phyloP scores from a whole-genome alignment of 1,140 invertebrate genomes.

The Drosophila fuyamai region DNA sequence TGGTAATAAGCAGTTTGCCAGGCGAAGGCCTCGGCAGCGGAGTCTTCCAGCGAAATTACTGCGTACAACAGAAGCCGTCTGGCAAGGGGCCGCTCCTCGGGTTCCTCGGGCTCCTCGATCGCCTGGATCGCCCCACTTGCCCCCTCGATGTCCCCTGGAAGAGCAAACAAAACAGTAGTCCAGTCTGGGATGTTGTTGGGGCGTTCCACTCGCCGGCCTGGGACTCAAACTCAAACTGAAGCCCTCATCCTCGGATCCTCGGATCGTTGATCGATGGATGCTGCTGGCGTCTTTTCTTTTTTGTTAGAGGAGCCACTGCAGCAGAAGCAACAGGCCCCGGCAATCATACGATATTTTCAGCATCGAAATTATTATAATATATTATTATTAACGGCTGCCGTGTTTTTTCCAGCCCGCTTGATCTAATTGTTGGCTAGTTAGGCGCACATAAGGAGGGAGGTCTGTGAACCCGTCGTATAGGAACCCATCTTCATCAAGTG shows the following conservation, averaged over 20 bases:
- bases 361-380: slow-evolving; percentile 84
- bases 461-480: slow-evolving; percentile 46
- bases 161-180: slow-evolving; percentile 48
- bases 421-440: slow-evolving; percentile 47
- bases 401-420: slow-evolving; percentile 44
- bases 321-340: slow-evolving; percentile 12
- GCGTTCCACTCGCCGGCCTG: slow-evolving; percentile 60
- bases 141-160: not conserved
- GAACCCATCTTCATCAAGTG: not conserved
- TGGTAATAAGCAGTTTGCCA: slow-evolving; percentile 84
- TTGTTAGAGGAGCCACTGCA: slow-evolving; percentile 61
- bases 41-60: slow-evolving; percentile 78
- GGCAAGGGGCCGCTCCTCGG: slow-evolving; percentile 55
- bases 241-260: slow-evolving; percentile 20
- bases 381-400: slow-evolving; percentile 81
- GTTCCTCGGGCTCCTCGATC: slow-evolving; percentile 6
- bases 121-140: not conserved
- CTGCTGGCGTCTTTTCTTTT: slow-evolving; percentile 56
- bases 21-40: slow-evolving; percentile 24
- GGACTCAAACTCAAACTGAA: slow-evolving; percentile 30
- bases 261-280: slow-evolving; percentile 71
- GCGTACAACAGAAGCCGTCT: slow-evolving; percentile 84
- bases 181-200: slow-evolving; percentile 53
- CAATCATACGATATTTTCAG: slow-evolving; percentile 83
- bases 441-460: slow-evolving; percentile 29